phyloP scores from a whole-genome alignment of 2,797 vertebrate genomes.

The Eulemur albifrons region DNA sequence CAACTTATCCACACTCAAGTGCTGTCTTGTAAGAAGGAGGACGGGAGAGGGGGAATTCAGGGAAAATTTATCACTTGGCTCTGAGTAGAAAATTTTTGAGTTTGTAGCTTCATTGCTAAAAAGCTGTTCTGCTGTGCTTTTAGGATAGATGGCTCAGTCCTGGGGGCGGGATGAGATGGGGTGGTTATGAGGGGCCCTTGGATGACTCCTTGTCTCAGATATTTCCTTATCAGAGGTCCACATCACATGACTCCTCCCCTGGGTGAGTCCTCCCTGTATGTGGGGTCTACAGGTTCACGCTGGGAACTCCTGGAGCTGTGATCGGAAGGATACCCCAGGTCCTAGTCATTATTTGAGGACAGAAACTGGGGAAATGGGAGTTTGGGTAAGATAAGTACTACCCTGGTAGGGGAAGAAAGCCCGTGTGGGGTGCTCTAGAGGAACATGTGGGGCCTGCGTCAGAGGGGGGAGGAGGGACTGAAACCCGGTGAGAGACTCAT shows the following conservation, averaged over 20 bases:
- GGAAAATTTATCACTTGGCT: conserved; percentile 11
- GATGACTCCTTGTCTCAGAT: not conserved
- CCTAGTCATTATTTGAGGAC: not conserved
- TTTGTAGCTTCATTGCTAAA: not conserved
- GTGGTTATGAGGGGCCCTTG: not conserved
- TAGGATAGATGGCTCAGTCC: not conserved
- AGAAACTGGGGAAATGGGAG: not conserved
- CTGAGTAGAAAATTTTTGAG: conserved; percentile 1
- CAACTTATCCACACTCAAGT: conserved; percentile 9
- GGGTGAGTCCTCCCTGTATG: not conserved
- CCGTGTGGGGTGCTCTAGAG: not conserved
- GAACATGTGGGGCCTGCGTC: not conserved
- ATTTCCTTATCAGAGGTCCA: not conserved
- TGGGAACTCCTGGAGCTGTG: not conserved
- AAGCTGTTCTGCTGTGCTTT: not conserved
- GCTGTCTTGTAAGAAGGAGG: conserved; percentile 12
- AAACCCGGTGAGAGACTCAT: not conserved
- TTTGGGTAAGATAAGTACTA: not conserved
- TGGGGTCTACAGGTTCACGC: not conserved
- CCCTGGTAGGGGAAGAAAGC: not conserved
- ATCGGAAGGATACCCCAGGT: not conserved
- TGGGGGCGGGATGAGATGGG: too few relatives aligned
- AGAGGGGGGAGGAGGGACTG: not conserved
- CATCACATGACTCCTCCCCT: not conserved
- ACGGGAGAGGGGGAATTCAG: not conserved